These are phyloP conservation scores for Platycheirus rosarum DNA, from an alignment of 2,888 invertebrate species.

Conservation along the genomic window DNA sequence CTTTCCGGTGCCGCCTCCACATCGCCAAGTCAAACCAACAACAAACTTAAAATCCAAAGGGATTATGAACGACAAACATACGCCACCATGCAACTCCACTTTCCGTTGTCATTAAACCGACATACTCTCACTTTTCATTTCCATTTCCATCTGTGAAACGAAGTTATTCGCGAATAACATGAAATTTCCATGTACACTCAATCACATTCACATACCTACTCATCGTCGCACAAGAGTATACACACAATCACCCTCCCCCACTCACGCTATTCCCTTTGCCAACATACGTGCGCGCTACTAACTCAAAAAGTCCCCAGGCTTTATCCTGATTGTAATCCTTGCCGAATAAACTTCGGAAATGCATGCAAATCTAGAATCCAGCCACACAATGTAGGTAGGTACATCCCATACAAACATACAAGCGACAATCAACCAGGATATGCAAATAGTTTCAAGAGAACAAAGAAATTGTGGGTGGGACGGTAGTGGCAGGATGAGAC, in stretches of 20 bases:
- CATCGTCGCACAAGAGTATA: background rate
- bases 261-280: background rate
- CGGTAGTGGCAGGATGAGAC: background rate
- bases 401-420: conserved; percentile 24
- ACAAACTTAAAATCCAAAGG: conserved; percentile 1
- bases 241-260: background rate
- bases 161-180: conserved; percentile 41
- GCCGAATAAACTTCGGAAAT: conserved; percentile 63
- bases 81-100: background rate
- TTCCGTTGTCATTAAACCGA: background rate
- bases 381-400: background rate
- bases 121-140: conserved; percentile 48
- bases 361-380: conserved; percentile 57
- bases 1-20: background rate
- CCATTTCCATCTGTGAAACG: conserved; percentile 38
- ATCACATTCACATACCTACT: conserved; percentile 7
- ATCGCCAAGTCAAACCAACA: background rate
- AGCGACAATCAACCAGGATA: conserved; percentile 42
- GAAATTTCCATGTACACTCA: conserved; percentile 53
- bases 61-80: conserved; percentile 1
- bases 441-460: conserved; percentile 61
- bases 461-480: conserved; percentile 21
- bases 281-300: conserved; percentile 22
- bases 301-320: conserved; percentile 57
- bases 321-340: conserved; percentile 69